phyloP scores from a whole-genome alignment of 2,113 vertebrate genomes.

The Callopanchax toddi region DNA sequence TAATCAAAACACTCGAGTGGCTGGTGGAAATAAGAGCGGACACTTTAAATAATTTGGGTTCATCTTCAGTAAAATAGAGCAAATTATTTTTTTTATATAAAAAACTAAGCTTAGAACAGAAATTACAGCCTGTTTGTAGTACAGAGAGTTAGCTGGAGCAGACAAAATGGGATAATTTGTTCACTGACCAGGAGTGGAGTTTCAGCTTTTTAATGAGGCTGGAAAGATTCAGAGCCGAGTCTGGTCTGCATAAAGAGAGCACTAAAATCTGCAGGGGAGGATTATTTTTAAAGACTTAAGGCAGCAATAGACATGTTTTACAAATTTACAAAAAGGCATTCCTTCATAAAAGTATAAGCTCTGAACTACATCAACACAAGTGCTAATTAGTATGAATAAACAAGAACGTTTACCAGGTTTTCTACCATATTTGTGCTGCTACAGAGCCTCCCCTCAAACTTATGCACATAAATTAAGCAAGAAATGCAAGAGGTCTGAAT shows the following conservation, averaged over 20 bases:
- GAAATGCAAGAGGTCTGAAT: not conserved
- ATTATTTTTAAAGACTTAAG: slow-evolving; percentile 11
- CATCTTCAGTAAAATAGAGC: not conserved
- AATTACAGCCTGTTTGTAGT: slow-evolving; percentile 9
- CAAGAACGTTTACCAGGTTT: too few species aligned
- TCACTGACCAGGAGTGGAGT: slow-evolving; percentile 27
- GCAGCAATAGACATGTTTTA: slow-evolving; percentile 1
- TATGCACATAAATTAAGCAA: not conserved
- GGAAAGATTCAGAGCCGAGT: not conserved
- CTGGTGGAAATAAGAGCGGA: too few species aligned
- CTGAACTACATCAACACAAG: too few species aligned
- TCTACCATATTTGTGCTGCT: too few species aligned
- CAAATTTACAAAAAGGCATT: not conserved
- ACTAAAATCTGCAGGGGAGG: not conserved
- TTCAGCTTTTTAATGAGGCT: slow-evolving; percentile 26
- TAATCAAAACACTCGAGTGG: too few species aligned
- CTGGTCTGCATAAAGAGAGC: slow-evolving; percentile 18
- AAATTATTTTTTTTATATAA: not conserved
- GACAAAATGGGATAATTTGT: slow-evolving; percentile 39
- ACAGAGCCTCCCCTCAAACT: not conserved
- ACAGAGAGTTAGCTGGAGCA: slow-evolving; percentile 17
- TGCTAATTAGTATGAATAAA: too few species aligned
- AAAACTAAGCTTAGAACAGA: slow-evolving; percentile 2
- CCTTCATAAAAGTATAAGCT: not conserved
- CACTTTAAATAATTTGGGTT: not conserved